phyloP scores from a whole-genome alignment of 2,797 vertebrate species.

The Pygocentrus nattereri region DNA sequence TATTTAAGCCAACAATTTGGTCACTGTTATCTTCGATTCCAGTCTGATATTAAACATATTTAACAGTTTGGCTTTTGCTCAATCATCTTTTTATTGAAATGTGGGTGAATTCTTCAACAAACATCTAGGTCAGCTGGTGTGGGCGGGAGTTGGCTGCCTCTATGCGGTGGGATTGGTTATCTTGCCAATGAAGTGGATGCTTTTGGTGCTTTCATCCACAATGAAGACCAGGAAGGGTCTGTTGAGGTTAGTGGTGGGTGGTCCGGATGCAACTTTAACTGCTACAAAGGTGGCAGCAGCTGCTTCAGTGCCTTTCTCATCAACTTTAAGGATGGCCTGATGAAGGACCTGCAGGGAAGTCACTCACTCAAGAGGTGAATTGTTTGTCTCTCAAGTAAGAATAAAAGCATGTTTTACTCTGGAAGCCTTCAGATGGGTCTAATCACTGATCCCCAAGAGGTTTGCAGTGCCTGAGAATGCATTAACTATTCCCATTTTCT shows the following conservation, averaged over 20 bases:
- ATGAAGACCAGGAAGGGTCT: slow-evolving; percentile 88
- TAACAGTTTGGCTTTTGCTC: no score
- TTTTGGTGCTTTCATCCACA: slow-evolving; percentile 83
- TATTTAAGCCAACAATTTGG: no score
- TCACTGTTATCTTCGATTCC: no score
- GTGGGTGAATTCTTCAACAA: no score
- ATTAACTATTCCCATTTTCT: slow-evolving; percentile 70
- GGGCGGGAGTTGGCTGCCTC: neutral
- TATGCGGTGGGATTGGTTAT: slow-evolving; percentile 74
- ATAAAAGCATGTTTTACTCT: no score
- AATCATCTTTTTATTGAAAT: no score
- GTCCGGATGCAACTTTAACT: slow-evolving; percentile 83
- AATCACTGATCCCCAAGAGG: slow-evolving; percentile 74
- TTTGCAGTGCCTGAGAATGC: slow-evolving; percentile 73
- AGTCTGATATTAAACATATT: no score
- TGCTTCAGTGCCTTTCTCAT: slow-evolving; percentile 90
- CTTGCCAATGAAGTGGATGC: slow-evolving; percentile 84
- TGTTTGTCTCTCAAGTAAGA: no score
- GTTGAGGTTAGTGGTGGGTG: slow-evolving; percentile 77
- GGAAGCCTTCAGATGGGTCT: slow-evolving; percentile 74
- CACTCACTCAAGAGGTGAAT: no score
- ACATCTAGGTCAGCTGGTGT: no score
- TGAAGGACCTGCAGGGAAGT: slow-evolving; percentile 80
- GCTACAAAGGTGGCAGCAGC: slow-evolving; percentile 76
- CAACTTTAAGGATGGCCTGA: slow-evolving; percentile 85